Percentiles rank a stretch among this genome's conserved stretches.
Evolutionary conservation across 1,140 invertebrate species (phyloP).

Genomic region (Listronotus bonariensis): DNA sequence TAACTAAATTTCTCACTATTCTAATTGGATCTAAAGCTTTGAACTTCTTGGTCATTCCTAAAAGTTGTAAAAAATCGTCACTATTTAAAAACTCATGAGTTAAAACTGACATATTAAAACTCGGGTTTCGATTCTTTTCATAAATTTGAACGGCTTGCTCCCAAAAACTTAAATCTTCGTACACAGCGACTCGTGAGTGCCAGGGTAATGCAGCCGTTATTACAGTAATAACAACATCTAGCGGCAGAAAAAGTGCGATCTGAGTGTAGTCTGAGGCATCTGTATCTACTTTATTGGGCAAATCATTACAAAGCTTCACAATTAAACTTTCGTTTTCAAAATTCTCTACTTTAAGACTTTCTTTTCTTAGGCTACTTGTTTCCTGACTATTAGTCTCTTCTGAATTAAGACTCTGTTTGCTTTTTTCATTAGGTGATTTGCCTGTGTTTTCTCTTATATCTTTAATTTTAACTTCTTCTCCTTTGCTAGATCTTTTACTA

Average conservation of each 20-base stretch:
- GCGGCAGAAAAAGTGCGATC: slow-evolving; percentile 41
- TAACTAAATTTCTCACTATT: slow-evolving; percentile 13
- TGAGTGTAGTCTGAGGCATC: slow-evolving; percentile 1
- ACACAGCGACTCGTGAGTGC: slow-evolving; percentile 39
- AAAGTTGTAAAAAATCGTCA: slow-evolving; percentile 35
- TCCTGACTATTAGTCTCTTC: not conserved
- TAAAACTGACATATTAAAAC: slow-evolving; percentile 45
- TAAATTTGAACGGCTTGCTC: slow-evolving; percentile 41
- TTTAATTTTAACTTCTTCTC: slow-evolving; percentile 1
- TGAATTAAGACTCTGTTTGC: not conserved
- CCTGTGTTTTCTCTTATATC: not conserved
- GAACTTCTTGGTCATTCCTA: slow-evolving; percentile 41
- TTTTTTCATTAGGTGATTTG: not conserved
- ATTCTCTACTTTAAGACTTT: not conserved
- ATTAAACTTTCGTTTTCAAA: not conserved
- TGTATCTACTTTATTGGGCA: slow-evolving; percentile 22
- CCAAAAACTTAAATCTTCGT: slow-evolving; percentile 42
- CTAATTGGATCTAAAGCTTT: slow-evolving; percentile 25
- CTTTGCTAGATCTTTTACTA: not conserved
- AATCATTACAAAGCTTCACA: slow-evolving; percentile 6
- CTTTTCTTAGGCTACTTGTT: not conserved
- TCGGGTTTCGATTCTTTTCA: slow-evolving; percentile 28
- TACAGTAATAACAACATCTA: slow-evolving; percentile 39
- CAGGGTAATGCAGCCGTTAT: slow-evolving; percentile 45
- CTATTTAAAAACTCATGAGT: slow-evolving; percentile 45